A percentile compares a stretch with the other conserved stretches of the same genome.
Conservation (phyloP, 30 jellyfish, hydroid and myxozoan genomes). For the Hydractinia echinata region DNA sequence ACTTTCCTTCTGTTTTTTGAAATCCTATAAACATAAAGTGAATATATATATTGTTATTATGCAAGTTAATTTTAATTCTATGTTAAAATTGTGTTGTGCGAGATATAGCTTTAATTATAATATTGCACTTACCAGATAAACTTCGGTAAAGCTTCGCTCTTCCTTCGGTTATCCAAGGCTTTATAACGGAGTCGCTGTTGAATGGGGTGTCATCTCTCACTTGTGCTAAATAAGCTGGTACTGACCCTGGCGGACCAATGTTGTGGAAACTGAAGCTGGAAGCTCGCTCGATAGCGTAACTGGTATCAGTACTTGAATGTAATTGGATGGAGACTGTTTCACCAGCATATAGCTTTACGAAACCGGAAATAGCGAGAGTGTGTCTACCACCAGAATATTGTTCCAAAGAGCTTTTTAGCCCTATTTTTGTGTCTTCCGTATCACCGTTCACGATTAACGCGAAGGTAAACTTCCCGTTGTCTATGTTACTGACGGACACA, state of each 20-base stretch:
- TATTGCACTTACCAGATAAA: constrained; percentile 55
- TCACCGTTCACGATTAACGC: constrained; percentile 47
- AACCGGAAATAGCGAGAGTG: constrained; percentile 64
- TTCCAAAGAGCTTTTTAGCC: constrained; percentile 42
- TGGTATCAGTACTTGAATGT: constrained; percentile 39
- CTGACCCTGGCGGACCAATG: constrained; percentile 78
- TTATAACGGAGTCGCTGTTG: constrained; percentile 27
- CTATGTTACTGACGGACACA: constrained; percentile 36
- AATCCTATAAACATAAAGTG: constrained; percentile 32
- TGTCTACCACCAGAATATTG: constrained; percentile 43
- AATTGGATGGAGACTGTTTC: constrained; percentile 55
- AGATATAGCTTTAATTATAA: too few species aligned
- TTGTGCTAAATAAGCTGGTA: constrained; percentile 73
- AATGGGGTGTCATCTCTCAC: constrained; percentile 34
- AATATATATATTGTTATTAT: background rate
- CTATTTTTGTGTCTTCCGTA: constrained; percentile 37
- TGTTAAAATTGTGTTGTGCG: too few species aligned
- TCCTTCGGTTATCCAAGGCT: constrained; percentile 60
- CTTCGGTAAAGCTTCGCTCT: constrained; percentile 63
- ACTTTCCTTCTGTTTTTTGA: constrained; percentile 44
- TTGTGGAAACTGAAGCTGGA: constrained; percentile 56
- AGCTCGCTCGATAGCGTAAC: constrained; percentile 51
- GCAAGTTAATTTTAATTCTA: too few species aligned
- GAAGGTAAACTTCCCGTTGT: constrained; percentile 45
- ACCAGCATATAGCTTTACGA: constrained; percentile 73